Base-by-base conservation (phyloP, 2,888 invertebrate species). In the Stictocephala bisonia region DNA sequence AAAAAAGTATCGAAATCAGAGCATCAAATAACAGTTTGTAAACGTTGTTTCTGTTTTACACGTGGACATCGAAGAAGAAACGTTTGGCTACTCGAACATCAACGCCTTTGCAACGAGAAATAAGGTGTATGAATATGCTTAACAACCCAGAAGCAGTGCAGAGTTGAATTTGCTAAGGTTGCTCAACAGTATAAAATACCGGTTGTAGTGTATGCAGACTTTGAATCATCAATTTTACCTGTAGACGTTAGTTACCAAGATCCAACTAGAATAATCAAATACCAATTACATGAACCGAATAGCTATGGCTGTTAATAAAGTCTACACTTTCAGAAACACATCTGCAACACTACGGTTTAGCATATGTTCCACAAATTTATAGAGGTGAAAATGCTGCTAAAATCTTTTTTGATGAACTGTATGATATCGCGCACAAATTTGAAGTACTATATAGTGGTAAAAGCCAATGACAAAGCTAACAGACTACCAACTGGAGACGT, bases 311-410 rank as follows among this genome's bases (percentile, higher is more conserved):
- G 3, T 6, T 68, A 15, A 9, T 50, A 15, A 68, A 68, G 29
- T 68, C 50, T 1, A 11, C 50, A 0, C 31, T 68, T 4, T 3
- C 29, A 2, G 68, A 68, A 68, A 50, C 48, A 11, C 50, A 68
- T 68, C 22, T 68, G 7, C 15, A 48, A n/a, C 1, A 13, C 9
- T 68, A 29, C 29, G 51, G 51, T 27, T 18, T 68, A 13, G 13
- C 68, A 18, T 27, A 27, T n/a, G 18, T 11, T 6, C 68, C 50
- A 2, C 20, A 9, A 11, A 3, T 68, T 11, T 68, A 68, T 31
- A 18, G 68, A 29, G 68, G 68, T n/a, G 29, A 50, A 68, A 13
- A 48, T n/a, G 48, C 68, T 11, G 68, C 68, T 6, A 15, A 18
- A 51, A 11, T 24, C 4, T 68, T 44, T 68, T 13, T 68, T 1